Conservation (phyloP, 2,888 invertebrate genomes). For the Hypena proboscidalis region DNA sequence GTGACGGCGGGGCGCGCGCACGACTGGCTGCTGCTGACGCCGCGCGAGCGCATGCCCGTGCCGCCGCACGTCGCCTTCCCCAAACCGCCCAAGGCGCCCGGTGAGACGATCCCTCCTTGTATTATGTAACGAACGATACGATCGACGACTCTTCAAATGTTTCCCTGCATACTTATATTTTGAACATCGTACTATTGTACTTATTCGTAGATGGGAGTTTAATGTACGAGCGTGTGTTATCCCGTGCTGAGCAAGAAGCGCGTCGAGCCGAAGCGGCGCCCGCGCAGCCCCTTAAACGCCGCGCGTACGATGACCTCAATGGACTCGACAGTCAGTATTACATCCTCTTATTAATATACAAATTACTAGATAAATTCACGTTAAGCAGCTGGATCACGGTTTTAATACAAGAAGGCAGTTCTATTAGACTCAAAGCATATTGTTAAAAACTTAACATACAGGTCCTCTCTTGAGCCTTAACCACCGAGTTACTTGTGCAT, state of each 20-base stretch:
- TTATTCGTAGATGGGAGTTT: slow-evolving; percentile 93
- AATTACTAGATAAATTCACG: slow-evolving; percentile 10
- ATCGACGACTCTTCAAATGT: no score
- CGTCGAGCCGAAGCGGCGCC: slow-evolving; percentile 62
- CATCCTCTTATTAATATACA: slow-evolving; percentile 2
- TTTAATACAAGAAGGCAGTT: no score
- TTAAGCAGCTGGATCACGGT: slow-evolving; percentile 4
- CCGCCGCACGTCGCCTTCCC: slow-evolving; percentile 94
- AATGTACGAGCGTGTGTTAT: slow-evolving; percentile 93
- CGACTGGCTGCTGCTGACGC: slow-evolving; percentile 91
- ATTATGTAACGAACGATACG: background rate
- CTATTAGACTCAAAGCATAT: no score
- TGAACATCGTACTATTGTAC: background rate
- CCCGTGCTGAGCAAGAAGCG: slow-evolving; percentile 90
- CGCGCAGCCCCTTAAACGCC: slow-evolving; percentile 88
- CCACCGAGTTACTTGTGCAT: no score
- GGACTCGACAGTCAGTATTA: slow-evolving; percentile 93
- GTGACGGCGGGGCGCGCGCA: slow-evolving; percentile 76
- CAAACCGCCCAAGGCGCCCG: slow-evolving; percentile 95
- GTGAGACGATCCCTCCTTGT: slow-evolving; percentile 58
- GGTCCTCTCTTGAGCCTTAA: no score
- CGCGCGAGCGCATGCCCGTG: slow-evolving; percentile 91
- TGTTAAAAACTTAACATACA: no score
- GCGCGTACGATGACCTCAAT: slow-evolving; percentile 95
- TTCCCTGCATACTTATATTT: no score